These are phyloP conservation scores for Psammodynastes pulverulentus DNA, from an alignment of 2,113 vertebrate species.

Conservation along the genomic window DNA sequence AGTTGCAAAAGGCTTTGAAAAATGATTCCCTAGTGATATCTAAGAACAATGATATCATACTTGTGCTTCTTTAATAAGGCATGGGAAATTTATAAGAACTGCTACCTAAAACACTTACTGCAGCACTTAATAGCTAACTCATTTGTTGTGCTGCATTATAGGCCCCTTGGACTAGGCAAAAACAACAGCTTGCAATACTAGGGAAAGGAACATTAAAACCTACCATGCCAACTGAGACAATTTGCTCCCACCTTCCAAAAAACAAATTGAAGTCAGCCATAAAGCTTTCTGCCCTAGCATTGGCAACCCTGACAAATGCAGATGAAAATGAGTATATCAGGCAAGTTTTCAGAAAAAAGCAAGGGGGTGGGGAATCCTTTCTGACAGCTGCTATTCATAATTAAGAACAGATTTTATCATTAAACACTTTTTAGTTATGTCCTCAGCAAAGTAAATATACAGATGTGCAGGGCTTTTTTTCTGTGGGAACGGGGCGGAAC, in stretches of 20 bases:
- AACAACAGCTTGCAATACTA: slow-evolving; percentile 71
- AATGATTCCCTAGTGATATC: slow-evolving; percentile 63
- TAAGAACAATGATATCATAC: slow-evolving; percentile 48
- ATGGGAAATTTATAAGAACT: slow-evolving; percentile 59
- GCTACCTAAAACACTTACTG: slow-evolving; percentile 67
- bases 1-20: slow-evolving; percentile 58
- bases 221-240: slow-evolving; percentile 72
- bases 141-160: slow-evolving; percentile 71
- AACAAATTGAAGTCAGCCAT: slow-evolving; percentile 74
- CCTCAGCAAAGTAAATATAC: slow-evolving; percentile 78
- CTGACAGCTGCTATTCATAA: slow-evolving; percentile 78
- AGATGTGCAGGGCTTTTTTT: too few relatives aligned
- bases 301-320: slow-evolving; percentile 71
- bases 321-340: slow-evolving; percentile 75
- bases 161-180: slow-evolving; percentile 69
- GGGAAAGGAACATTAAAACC: slow-evolving; percentile 71
- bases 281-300: slow-evolving; percentile 70
- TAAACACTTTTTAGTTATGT: slow-evolving; percentile 76
- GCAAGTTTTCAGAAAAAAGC: slow-evolving; percentile 72
- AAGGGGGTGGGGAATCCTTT: slow-evolving; percentile 65
- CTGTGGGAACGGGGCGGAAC: too few relatives aligned
- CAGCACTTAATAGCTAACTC: slow-evolving; percentile 67
- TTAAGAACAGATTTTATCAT: slow-evolving; percentile 83
- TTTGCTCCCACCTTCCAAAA: slow-evolving; percentile 73
- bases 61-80: slow-evolving; percentile 55